Evolutionary conservation across 64 coral and sea anemone species (phyloP).

Genomic region (Montipora capricornis): DNA sequence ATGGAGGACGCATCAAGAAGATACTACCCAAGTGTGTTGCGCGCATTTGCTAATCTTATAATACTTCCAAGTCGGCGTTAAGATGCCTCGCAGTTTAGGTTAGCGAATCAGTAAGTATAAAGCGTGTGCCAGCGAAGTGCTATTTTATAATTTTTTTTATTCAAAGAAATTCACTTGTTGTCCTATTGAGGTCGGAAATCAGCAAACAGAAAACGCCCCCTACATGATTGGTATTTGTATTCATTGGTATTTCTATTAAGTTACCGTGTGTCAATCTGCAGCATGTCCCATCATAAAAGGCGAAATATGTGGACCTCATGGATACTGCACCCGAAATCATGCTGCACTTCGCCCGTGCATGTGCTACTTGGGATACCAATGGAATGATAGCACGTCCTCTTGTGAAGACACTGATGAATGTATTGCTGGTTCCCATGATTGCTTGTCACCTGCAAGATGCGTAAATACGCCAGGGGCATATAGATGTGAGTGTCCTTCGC

Average conservation of each 20-base stretch:
- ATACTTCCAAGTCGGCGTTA: too few species aligned
- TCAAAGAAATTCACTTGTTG: too few species aligned
- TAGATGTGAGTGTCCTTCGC: slow-evolving; percentile 72
- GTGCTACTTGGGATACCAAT: slow-evolving; percentile 67
- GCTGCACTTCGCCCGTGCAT: slow-evolving; percentile 17
- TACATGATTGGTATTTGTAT: too few species aligned
- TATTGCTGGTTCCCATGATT: slow-evolving; percentile 35
- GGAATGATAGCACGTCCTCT: slow-evolving; percentile 20
- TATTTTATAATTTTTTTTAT: too few species aligned
- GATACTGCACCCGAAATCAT: slow-evolving; percentile 52
- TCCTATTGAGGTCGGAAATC: too few species aligned
- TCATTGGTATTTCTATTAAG: background rate
- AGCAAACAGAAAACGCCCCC: too few species aligned
- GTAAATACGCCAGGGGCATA: slow-evolving; percentile 75
- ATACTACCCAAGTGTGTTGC: too few species aligned
- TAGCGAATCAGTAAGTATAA: too few species aligned
- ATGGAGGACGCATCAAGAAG: too few species aligned
- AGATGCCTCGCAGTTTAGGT: too few species aligned
- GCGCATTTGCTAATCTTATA: too few species aligned
- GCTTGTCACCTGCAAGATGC: slow-evolving; percentile 54
- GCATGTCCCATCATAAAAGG: slow-evolving; percentile 61
- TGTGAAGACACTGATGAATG: slow-evolving; percentile 74
- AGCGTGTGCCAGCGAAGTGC: too few species aligned
- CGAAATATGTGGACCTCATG: slow-evolving; percentile 57
- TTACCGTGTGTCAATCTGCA: background rate